Percentiles rank a stretch among this genome's conserved stretches.
phyloP scores from a whole-genome alignment of 1,140 invertebrate species.

The Samia ricini region DNA sequence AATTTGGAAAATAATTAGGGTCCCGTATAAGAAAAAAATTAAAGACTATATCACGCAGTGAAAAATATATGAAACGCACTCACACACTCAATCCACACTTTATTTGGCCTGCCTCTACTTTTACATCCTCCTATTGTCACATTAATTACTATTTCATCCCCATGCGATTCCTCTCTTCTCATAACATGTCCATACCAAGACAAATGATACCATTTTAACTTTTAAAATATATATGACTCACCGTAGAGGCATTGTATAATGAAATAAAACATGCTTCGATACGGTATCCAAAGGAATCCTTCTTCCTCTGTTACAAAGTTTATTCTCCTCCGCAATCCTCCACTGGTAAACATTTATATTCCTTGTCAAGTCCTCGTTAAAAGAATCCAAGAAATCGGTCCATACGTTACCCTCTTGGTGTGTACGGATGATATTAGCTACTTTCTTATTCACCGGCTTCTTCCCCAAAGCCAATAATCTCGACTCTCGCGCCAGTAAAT shows the following conservation, averaged over 20 bases:
- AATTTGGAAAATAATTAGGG: no score
- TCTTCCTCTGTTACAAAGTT: slow-evolving; percentile 10
- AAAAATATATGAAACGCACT: no score
- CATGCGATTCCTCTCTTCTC: no score
- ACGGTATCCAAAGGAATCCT: slow-evolving; percentile 17
- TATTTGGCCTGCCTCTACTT: no score
- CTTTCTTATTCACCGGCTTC: slow-evolving; percentile 57
- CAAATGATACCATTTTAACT: no score
- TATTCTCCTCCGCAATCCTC: slow-evolving; percentile 18
- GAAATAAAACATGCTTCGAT: slow-evolving; percentile 19
- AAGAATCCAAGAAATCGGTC: slow-evolving; percentile 41
- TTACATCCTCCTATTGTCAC: no score
- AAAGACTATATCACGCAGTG: no score
- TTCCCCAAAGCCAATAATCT: slow-evolving; percentile 49
- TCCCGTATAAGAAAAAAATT: no score
- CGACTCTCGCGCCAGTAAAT: slow-evolving; percentile 50
- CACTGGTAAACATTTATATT: slow-evolving; percentile 47
- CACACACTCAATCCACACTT: no score
- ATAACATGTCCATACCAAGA: no score
- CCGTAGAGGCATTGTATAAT: slow-evolving; percentile 33
- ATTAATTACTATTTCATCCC: no score
- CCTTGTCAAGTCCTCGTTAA: slow-evolving; percentile 58
- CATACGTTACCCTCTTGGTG: slow-evolving; percentile 43
- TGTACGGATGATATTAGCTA: slow-evolving; percentile 46
- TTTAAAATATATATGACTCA: slow-evolving; percentile 20